These are phyloP conservation scores for Drosophila ohnishii DNA, from an alignment of 1,140 invertebrate species.

Conservation along the genomic window DNA sequence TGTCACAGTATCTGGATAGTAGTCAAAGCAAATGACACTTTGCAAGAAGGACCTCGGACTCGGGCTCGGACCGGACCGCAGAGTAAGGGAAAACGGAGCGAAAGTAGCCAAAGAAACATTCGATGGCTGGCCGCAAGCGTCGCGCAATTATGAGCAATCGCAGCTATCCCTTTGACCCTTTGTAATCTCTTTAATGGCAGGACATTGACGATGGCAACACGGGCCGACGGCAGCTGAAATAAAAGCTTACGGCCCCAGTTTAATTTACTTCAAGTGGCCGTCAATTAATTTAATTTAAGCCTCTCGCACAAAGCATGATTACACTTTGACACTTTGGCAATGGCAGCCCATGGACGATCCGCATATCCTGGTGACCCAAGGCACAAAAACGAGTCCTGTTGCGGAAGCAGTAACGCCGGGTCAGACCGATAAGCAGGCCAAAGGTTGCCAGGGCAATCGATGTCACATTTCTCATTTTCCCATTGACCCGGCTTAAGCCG, in stretches of 20 bases:
- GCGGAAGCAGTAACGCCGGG: background rate
- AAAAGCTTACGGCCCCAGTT: constrained; percentile 57
- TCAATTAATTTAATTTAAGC: constrained; percentile 81
- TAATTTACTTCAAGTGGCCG: constrained; percentile 78
- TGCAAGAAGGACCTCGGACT: constrained; percentile 20
- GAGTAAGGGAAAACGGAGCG: constrained; percentile 2
- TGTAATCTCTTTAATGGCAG: constrained; percentile 70
- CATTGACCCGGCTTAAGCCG: background rate
- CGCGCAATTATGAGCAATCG: constrained; percentile 76
- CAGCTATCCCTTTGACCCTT: constrained; percentile 74
- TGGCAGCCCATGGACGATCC: constrained; percentile 4
- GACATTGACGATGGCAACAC: constrained; percentile 45
- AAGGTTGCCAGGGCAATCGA: constrained; percentile 38
- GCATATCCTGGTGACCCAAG: constrained; percentile 13
- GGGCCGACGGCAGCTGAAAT: constrained; percentile 30
- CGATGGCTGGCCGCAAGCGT: constrained; percentile 56
- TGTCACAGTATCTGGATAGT: constrained; percentile 15
- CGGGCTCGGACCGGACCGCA: constrained; percentile 3
- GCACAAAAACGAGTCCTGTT: constrained; percentile 1
- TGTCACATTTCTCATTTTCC: constrained; percentile 7
- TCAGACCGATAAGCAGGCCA: constrained; percentile 15
- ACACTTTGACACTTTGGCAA: constrained; percentile 79
- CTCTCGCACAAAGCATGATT: constrained; percentile 63
- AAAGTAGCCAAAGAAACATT: constrained; percentile 16
- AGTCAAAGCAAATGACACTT: constrained; percentile 44